phyloP scores from a whole-genome alignment of 2,888 invertebrate genomes.

The Cinara cedri region DNA sequence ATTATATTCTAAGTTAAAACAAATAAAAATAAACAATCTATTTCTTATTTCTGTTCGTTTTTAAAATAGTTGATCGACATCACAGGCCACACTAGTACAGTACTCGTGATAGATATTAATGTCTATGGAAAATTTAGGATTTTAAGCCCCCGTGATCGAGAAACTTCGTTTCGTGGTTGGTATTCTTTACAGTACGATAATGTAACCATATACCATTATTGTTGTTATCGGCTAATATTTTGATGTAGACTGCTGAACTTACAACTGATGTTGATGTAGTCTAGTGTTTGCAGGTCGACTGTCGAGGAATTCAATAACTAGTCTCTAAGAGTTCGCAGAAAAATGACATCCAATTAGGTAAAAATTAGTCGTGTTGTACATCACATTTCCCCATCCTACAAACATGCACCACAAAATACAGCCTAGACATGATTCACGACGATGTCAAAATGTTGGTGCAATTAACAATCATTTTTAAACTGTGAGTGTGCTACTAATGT shows the following conservation, averaged over 20 bases:
- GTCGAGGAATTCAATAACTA: constrained; percentile 47
- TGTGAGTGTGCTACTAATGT: constrained; percentile 30
- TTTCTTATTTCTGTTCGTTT: too few species aligned
- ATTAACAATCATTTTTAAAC: constrained; percentile 38
- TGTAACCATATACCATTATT: constrained; percentile 44
- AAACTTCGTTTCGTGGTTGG: constrained; percentile 1
- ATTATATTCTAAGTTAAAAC: too few species aligned
- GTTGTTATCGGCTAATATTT: constrained; percentile 54
- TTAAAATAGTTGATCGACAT: too few species aligned
- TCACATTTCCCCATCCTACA: constrained; percentile 28
- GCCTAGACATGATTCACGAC: not conserved
- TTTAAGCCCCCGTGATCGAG: constrained; percentile 8
- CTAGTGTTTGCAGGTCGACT: constrained; percentile 16
- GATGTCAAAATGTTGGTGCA: constrained; percentile 25
- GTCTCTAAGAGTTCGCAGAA: constrained; percentile 41
- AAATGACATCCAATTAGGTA: constrained; percentile 54
- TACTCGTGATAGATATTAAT: too few species aligned
- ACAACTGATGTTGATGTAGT: not conserved
- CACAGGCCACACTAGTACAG: too few species aligned
- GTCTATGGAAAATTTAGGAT: too few species aligned
- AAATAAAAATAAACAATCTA: too few species aligned
- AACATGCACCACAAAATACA: constrained; percentile 28
- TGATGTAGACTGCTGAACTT: not conserved
- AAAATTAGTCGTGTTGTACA: constrained; percentile 35
- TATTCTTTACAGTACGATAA: constrained; percentile 28